These are phyloP conservation scores for Slavum lentiscoides DNA, from an alignment of 2,888 invertebrate genomes.

Conservation along the genomic window DNA sequence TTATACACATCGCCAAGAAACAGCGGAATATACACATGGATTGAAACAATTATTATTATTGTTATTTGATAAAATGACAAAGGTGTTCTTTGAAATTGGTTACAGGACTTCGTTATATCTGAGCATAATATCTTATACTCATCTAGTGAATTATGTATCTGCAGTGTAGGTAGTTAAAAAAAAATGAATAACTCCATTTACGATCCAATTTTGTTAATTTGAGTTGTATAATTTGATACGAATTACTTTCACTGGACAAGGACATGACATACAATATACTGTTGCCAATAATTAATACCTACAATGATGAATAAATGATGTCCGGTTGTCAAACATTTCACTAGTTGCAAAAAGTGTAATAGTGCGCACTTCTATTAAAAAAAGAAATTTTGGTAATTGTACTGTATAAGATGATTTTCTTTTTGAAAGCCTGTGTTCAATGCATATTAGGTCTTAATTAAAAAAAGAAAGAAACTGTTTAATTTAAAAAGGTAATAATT, in stretches of 20 bases:
- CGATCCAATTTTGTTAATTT: slow-evolving; percentile 17
- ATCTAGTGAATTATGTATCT: background rate
- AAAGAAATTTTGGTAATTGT: background rate
- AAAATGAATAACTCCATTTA: background rate
- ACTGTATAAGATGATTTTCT: no score
- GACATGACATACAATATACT: slow-evolving; percentile 10
- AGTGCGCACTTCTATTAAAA: background rate
- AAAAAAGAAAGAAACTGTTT: no score
- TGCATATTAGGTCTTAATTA: no score
- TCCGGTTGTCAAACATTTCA: slow-evolving; percentile 29
- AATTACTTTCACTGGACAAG: slow-evolving; percentile 41
- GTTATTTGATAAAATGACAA: slow-evolving; percentile 5
- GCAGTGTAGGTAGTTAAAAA: background rate
- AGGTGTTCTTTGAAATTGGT: background rate
- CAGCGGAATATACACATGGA: no score
- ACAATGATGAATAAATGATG: slow-evolving; percentile 29
- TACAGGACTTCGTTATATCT: background rate
- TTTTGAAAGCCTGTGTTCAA: no score
- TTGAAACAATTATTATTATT: slow-evolving; percentile 11
- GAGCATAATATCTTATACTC: background rate
- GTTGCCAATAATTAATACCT: slow-evolving; percentile 35
- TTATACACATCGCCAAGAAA: background rate
- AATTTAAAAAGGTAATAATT: no score
- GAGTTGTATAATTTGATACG: slow-evolving; percentile 42
- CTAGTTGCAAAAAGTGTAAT: background rate